Evolutionary conservation across 64 coral and sea anemone genomes (phyloP).

Genomic region (Astreopora myriophthalma): DNA sequence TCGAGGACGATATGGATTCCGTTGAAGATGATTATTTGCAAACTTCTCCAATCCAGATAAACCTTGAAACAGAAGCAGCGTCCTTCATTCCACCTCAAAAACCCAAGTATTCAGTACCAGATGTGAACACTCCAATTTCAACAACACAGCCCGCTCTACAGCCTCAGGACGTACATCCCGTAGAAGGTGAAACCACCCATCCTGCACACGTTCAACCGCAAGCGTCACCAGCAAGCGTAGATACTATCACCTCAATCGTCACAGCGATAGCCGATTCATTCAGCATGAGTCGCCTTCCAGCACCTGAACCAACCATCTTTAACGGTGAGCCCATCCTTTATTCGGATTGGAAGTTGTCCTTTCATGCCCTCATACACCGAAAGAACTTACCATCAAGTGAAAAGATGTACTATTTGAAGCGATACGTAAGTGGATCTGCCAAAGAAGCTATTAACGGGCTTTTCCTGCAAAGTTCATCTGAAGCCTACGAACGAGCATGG

Average conservation of each 20-base stretch:
- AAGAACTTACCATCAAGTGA: background rate
- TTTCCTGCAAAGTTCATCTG: no score
- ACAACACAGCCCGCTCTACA: no score
- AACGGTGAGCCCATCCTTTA: background rate
- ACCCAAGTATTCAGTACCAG: background rate
- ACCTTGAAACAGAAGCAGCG: background rate
- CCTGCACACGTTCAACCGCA: background rate
- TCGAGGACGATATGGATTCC: background rate
- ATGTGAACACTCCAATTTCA: no score
- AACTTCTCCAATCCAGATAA: background rate
- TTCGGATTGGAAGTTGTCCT: conserved; percentile 20
- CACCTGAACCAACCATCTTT: background rate
- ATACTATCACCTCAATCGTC: background rate
- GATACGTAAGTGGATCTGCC: conserved; percentile 8
- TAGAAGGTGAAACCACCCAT: background rate
- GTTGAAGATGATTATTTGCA: background rate
- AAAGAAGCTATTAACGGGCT: background rate
- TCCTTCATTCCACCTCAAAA: background rate
- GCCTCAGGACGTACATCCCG: no score
- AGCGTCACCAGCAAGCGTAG: background rate
- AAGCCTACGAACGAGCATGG: no score
- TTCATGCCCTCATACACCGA: background rate
- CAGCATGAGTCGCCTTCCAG: conserved; percentile 31
- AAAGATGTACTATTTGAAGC: conserved; percentile 37
- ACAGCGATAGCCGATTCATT: background rate